A percentile compares a stretch with the other conserved stretches of the same genome.
These are phyloP conservation scores for Pipra filicauda DNA, from an alignment of 2,113 vertebrate species.

Conservation along the genomic window DNA sequence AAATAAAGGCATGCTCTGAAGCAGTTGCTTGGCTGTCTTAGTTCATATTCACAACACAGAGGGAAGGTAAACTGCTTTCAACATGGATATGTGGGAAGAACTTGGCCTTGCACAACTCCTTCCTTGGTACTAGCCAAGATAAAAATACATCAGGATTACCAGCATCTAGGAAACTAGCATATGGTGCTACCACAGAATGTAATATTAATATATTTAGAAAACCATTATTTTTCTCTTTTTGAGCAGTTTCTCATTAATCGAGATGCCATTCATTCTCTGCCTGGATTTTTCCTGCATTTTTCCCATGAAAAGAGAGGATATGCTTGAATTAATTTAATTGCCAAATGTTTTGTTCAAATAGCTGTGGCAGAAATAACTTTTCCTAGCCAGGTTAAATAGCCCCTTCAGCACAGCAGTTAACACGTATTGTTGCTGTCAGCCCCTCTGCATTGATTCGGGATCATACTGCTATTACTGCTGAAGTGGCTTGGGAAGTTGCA, in stretches of 20 bases:
- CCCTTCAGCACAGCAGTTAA: background rate
- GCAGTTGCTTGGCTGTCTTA: slow-evolving; percentile 2
- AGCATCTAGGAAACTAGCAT: slow-evolving; percentile 56
- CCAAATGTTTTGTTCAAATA: slow-evolving; percentile 19
- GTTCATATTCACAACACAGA: slow-evolving; percentile 21
- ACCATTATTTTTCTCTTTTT: slow-evolving; percentile 29
- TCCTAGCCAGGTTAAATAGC: slow-evolving; percentile 10
- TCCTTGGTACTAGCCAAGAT: slow-evolving; percentile 58
- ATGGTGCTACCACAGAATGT: slow-evolving; percentile 35
- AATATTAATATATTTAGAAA: slow-evolving; percentile 38
- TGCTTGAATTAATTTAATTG: slow-evolving; percentile 52
- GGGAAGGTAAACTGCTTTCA: slow-evolving; percentile 48
- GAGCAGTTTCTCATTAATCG: background rate
- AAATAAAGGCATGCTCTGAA: background rate
- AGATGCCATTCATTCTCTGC: slow-evolving; percentile 24
- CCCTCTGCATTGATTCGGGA: background rate
- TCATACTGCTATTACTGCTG: background rate
- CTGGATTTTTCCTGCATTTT: slow-evolving; percentile 1
- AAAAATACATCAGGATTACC: slow-evolving; percentile 60
- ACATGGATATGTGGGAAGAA: slow-evolving; percentile 44
- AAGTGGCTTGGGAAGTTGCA: slow-evolving; percentile 4
- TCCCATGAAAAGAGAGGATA: slow-evolving; percentile 16
- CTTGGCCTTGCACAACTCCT: slow-evolving; percentile 45
- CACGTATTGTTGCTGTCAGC: background rate
- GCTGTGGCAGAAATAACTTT: slow-evolving; percentile 39